Evolutionary conservation across 2,888 invertebrate species (phyloP).

Genomic region (Tipula lateralis): DNA sequence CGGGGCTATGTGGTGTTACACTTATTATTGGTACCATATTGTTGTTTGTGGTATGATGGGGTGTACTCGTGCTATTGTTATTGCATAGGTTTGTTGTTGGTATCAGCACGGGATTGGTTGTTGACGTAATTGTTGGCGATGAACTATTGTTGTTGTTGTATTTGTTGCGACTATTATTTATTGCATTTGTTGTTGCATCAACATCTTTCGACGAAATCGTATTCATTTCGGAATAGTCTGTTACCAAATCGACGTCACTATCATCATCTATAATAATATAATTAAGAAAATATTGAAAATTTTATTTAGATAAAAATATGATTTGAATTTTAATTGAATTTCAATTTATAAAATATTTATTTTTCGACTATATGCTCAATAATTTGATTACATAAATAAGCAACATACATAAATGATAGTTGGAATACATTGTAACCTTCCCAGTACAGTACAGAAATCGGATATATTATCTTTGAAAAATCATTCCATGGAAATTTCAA

Average conservation of each 20-base stretch:
- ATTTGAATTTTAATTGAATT: neutral
- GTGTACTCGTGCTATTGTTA: conserved; percentile 29
- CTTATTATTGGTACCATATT: conserved; percentile 74
- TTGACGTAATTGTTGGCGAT: conserved; percentile 33
- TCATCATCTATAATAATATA: conserved; percentile 40
- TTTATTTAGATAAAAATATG: no score
- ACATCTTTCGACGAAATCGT: conserved; percentile 32
- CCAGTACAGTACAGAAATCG: no score
- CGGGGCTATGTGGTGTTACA: conserved; percentile 83
- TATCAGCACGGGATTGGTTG: conserved; percentile 37
- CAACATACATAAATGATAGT: no score
- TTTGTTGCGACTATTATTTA: neutral
- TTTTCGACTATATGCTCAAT: no score
- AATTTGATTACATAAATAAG: no score
- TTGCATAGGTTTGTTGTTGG: conserved; percentile 31
- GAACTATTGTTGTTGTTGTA: conserved; percentile 31
- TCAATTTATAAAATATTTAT: neutral
- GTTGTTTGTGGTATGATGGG: conserved; percentile 28
- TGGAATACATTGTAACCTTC: no score
- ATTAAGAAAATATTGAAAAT: neutral
- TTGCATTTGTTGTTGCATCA: conserved; percentile 26
- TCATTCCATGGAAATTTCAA: no score
- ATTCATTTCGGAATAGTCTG: conserved; percentile 43
- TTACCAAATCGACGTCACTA: conserved; percentile 49
- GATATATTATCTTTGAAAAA: no score